Percentiles rank a stretch among this genome's conserved stretches.
Conservation (phyloP, 2,888 invertebrate species). For the Drosophila mulleri region DNA sequence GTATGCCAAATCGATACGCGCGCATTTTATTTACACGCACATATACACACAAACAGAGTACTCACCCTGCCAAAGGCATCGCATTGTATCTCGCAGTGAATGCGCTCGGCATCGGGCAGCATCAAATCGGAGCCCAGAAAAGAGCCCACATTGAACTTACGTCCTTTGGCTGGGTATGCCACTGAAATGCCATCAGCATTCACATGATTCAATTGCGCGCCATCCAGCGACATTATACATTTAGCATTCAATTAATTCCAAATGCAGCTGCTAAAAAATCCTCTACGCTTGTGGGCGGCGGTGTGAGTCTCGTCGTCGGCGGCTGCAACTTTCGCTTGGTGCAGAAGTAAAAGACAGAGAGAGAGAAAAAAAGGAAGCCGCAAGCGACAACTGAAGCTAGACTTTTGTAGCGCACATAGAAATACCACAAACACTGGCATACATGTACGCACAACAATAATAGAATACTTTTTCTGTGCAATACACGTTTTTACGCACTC, state of each 20-base stretch:
- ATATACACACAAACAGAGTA: conserved; percentile 13
- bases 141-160: conserved; percentile 81
- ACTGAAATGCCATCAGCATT: conserved; percentile 52
- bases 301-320: conserved; percentile 34
- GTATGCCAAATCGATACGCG: conserved; percentile 27
- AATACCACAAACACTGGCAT: background rate
- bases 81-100: conserved; percentile 83
- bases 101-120: conserved; percentile 72
- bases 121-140: conserved; percentile 79
- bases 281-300: conserved; percentile 39
- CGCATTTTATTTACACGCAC: conserved; percentile 24
- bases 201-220: conserved; percentile 79
- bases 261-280: conserved; percentile 29
- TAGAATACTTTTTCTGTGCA: conserved; percentile 9
- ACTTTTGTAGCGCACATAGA: background rate
- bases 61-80: conserved; percentile 84
- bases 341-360: conserved; percentile 28
- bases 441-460: conserved; percentile 3
- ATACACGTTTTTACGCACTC: conserved; percentile 6
- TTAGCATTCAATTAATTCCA: conserved; percentile 18
- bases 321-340: conserved; percentile 65
- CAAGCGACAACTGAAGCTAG: conserved; percentile 19
- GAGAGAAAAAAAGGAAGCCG: conserved; percentile 51
- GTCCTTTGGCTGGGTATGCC: conserved; percentile 74
- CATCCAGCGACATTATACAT: conserved; percentile 80